These are phyloP conservation scores for Tipula lateralis DNA, from an alignment of 2,888 invertebrate genomes.

Conservation along the genomic window DNA sequence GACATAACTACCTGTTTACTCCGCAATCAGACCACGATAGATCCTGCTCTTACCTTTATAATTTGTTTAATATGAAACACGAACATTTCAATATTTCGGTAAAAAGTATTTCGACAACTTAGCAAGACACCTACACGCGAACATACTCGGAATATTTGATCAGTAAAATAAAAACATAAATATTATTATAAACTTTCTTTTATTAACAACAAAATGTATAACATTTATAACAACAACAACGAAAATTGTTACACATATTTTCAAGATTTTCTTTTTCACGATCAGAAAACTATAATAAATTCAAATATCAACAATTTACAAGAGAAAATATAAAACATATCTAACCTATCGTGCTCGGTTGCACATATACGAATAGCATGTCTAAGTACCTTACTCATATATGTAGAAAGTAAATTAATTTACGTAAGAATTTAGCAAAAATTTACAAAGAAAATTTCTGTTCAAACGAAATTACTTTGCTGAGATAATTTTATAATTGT, in stretches of 20 bases:
- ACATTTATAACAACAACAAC: not conserved
- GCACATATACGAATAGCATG: not conserved
- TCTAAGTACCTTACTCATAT: not conserved
- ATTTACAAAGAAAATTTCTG: too few relatives aligned
- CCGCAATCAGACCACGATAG: too few relatives aligned
- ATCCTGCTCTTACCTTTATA: too few relatives aligned
- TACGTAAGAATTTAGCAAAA: too few relatives aligned
- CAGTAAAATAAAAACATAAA: not conserved
- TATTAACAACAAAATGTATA: not conserved
- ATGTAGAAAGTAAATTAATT: not conserved
- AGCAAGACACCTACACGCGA: too few relatives aligned
- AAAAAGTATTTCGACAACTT: not conserved
- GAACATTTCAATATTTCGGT: not conserved
- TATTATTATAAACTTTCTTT: not conserved
- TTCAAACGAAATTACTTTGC: not conserved
- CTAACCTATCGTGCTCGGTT: not conserved
- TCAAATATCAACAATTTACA: not conserved
- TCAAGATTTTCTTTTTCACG: not conserved
- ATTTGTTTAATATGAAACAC: too few relatives aligned
- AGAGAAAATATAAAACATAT: not conserved
- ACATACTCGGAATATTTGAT: too few relatives aligned
- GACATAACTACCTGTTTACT: too few relatives aligned
- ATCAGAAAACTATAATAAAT: not conserved
- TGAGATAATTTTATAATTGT: not conserved
- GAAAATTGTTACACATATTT: not conserved